These are phyloP conservation scores for Tyto alba DNA, from an alignment of 2,113 vertebrate genomes.

Conservation along the genomic window DNA sequence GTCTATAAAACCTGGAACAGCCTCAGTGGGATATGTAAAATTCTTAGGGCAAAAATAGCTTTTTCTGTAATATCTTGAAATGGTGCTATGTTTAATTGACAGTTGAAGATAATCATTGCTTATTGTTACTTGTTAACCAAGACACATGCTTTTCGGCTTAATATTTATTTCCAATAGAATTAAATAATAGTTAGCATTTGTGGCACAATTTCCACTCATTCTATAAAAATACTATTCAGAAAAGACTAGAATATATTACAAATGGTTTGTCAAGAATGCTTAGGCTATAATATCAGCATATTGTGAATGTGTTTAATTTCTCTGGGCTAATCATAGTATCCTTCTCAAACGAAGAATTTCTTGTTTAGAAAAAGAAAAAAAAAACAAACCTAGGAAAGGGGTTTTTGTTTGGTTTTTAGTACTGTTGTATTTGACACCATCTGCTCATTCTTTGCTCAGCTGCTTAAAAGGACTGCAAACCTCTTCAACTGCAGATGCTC, in stretches of 20 bases:
- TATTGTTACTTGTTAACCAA: background rate
- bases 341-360: background rate
- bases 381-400: background rate
- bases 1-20: background rate
- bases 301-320: background rate
- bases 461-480: slow-evolving; percentile 36
- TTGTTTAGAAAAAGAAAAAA: background rate
- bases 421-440: slow-evolving; percentile 39
- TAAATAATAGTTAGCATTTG: background rate
- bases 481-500: slow-evolving; percentile 57
- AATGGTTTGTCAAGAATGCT: background rate
- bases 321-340: background rate
- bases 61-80: background rate
- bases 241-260: background rate
- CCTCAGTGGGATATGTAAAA: background rate
- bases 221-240: background rate
- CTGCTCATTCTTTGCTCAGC: slow-evolving; percentile 56
- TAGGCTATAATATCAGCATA: background rate
- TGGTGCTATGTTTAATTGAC: background rate
- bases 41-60: background rate
- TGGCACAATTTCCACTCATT: background rate
- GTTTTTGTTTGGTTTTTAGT: background rate
- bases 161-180: background rate
- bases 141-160: background rate
- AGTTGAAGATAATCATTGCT: background rate